Conservation (phyloP, 2,888 invertebrate genomes). For the Cabera pusaria region DNA sequence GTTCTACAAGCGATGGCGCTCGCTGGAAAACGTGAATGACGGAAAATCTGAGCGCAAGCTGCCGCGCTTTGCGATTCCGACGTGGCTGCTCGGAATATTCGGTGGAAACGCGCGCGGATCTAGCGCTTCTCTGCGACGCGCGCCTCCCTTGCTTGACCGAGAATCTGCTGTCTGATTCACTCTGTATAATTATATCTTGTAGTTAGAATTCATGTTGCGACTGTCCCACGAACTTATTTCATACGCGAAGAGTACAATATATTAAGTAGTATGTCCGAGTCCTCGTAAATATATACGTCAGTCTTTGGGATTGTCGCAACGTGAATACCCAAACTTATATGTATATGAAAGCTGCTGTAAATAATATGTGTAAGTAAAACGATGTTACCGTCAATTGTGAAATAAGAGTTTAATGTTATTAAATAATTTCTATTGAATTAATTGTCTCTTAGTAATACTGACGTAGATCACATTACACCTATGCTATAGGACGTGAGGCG, state of each 20-base stretch:
- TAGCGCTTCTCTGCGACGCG: slow-evolving; percentile 70
- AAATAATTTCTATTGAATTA: slow-evolving; percentile 81
- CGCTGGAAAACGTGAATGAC: slow-evolving; percentile 87
- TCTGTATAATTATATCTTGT: slow-evolving; percentile 25
- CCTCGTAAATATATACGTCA: too few relatives aligned
- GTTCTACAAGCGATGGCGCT: slow-evolving; percentile 89
- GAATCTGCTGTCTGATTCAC: slow-evolving; percentile 72
- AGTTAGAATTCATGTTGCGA: too few relatives aligned
- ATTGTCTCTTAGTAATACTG: slow-evolving; percentile 77
- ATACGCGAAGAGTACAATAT: too few relatives aligned
- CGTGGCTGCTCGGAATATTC: slow-evolving; percentile 90
- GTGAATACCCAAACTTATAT: slow-evolving; percentile 44
- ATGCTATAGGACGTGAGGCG: slow-evolving; percentile 13
- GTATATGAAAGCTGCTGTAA: slow-evolving; percentile 76
- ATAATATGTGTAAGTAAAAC: slow-evolving; percentile 82
- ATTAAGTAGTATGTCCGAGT: too few relatives aligned
- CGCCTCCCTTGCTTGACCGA: slow-evolving; percentile 72
- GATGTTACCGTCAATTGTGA: slow-evolving; percentile 83
- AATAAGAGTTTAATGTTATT: slow-evolving; percentile 84
- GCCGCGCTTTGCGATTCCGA: slow-evolving; percentile 86
- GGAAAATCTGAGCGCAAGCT: slow-evolving; percentile 79
- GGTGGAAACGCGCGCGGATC: slow-evolving; percentile 88
- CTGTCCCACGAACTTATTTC: too few relatives aligned
- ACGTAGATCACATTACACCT: slow-evolving; percentile 68
- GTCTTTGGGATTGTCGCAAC: too few relatives aligned